Percentiles rank a stretch among this genome's conserved stretches.
Conservation (phyloP, 2,888 invertebrate species). For the Phanerotoma sp. region DNA sequence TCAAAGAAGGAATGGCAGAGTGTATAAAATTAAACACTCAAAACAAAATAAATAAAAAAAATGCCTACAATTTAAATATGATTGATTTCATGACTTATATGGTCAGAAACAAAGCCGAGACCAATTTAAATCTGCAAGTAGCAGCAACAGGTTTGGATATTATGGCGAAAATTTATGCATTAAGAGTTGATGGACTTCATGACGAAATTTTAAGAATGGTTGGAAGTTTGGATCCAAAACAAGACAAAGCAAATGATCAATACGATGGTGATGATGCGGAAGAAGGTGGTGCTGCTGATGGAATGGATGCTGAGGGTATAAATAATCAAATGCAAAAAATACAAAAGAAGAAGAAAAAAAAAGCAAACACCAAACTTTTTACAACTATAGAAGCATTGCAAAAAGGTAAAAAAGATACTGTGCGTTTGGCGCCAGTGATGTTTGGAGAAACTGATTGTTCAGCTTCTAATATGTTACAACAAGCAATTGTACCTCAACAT, state of each 20-base stretch:
- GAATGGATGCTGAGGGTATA: background rate
- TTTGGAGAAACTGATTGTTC: constrained; percentile 41
- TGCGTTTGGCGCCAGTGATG: constrained; percentile 34
- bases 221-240: constrained; percentile 65
- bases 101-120: constrained; percentile 69
- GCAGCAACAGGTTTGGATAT: constrained; percentile 87
- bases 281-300: constrained; percentile 23
- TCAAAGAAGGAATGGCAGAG: constrained; percentile 43
- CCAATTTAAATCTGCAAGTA: constrained; percentile 73
- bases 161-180: constrained; percentile 84
- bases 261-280: constrained; percentile 12
- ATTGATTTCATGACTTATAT: constrained; percentile 83
- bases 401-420: constrained; percentile 33
- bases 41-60: constrained; percentile 80
- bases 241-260: constrained; percentile 33
- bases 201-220: constrained; percentile 78
- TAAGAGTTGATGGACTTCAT: constrained; percentile 83
- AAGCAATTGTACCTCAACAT: constrained; percentile 41
- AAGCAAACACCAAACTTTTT: constrained; percentile 32
- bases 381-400: constrained; percentile 35
- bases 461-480: constrained; percentile 44
- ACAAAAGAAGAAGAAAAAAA: constrained; percentile 34
- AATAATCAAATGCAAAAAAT: background rate
- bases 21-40: constrained; percentile 48
- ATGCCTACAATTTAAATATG: constrained; percentile 84